Percentiles rank a stretch among this genome's conserved stretches.
phyloP scores from a whole-genome alignment of 1,140 invertebrate species.

The Chironomus striatipennis region DNA sequence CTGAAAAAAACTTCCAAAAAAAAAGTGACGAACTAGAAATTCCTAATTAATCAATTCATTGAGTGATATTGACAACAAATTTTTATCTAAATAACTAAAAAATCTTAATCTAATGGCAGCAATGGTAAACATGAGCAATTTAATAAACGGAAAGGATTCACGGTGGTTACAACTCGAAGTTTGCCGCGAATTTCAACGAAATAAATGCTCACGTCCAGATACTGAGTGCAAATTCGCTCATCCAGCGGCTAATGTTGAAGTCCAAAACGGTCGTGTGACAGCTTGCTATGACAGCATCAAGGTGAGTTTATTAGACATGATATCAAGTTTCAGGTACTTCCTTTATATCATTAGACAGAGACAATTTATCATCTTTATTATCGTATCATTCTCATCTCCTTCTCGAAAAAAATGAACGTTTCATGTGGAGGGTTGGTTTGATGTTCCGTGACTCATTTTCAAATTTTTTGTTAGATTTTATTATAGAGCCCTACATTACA shows the following conservation, averaged over 20 bases:
- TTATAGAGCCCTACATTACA: no score
- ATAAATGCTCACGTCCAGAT: constrained; percentile 97
- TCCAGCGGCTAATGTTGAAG: constrained; percentile 97
- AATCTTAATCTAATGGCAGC: constrained; percentile 76
- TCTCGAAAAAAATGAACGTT: no score
- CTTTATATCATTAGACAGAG: no score
- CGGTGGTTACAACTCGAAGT: constrained; percentile 99
- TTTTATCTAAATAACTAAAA: no score
- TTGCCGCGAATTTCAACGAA: constrained; percentile 98
- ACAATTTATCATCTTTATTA: no score
- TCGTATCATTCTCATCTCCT: no score
- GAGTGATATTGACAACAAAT: neutral
- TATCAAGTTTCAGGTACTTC: neutral
- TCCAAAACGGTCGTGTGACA: constrained; percentile 98
- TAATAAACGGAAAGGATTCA: constrained; percentile 97
- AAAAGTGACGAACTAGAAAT: no score
- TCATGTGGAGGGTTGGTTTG: no score
- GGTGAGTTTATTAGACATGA: constrained; percentile 55
- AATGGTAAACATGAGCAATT: constrained; percentile 95
- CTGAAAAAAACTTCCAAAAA: no score
- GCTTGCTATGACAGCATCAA: constrained; percentile 99
- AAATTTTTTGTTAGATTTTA: no score
- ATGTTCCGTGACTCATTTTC: no score
- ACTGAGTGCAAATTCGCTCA: constrained; percentile 99
- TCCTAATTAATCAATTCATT: neutral